Evolutionary conservation across 1,140 invertebrate genomes (phyloP), one percentile per base, ranked within the genome.

Genomic region (Dreissena polymorpha): DNA sequence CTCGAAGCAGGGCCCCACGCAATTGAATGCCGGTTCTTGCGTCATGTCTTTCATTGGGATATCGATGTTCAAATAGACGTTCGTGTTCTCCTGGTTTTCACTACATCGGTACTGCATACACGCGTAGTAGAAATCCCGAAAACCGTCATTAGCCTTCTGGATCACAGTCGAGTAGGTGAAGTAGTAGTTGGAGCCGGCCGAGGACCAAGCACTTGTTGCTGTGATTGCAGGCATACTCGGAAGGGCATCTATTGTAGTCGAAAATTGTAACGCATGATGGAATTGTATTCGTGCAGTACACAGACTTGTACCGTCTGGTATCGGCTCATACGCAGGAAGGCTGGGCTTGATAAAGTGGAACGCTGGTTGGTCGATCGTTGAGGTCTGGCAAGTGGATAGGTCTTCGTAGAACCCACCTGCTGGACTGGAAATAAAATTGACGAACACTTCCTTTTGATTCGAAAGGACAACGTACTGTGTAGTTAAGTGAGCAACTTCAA

Each of bases 311-410:
- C n/a, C n/a, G n/a, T n/a, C n/a, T n/a, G n/a, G n/a, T n/a, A n/a
- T n/a, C n/a, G n/a, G n/a, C n/a, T n/a, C n/a, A n/a, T n/a, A n/a
- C n/a, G n/a, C n/a, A n/a, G n/a, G n/a, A n/a, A n/a, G n/a, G n/a
- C n/a, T n/a, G 6, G 64, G 64, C 39, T 78, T 68, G 5, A 53
- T 55, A 53, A 78, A 78, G n/a, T 78, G 60, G 14, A 78, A 69
- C 29, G 60, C 29, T 8, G 75, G 64, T 16, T 65, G 27, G 21
- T 14, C 27, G 5, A 55, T 7, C 2, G 7, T 25, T n/a, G 75
- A 68, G 16, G 13, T 25, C 63, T 68, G 50, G n/a, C 75, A 78
- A 23, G 23, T 14, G 39, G 12, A 18, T 69, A 27, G 55, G 63
- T 69, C 23, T 3, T 0, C 18, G 39, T 68, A 78, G 60, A 78